Evolutionary conservation across 2,888 invertebrate genomes (phyloP), one percentile per base, ranked within the genome.

Genomic region (Acanthoscelides obtectus): DNA sequence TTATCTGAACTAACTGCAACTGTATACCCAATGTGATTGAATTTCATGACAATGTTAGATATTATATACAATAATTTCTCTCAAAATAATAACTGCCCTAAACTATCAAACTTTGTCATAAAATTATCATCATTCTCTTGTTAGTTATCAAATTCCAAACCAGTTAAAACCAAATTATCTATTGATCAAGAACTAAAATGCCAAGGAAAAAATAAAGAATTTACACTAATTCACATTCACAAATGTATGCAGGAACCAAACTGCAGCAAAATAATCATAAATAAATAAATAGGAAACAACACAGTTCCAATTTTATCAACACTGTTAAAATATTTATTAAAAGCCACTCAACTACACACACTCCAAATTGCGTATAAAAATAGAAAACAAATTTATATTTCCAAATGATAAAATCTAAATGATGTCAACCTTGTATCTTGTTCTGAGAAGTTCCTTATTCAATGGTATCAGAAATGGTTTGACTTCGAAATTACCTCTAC

Each of bases 231-330:
- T 75, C 67, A 75, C 72, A 76, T 71, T 72, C 73, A 72, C 72
- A 72, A 21, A 5, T 21, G 66, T 66, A 66, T 21, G 45, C 45
- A 45, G 45, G 45, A 45, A 69, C 67, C 68, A 66, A 75, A 72
- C 71, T 70, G 73, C 72, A 71, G 73, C 74, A 72, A 75, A 75
- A 73, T 68, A 65, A 64, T 69, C 64, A 70, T 69, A 71, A 74
- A 68, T 45, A 69, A 71, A 75, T 72, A 74, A 71, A 73, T 74
- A 77, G 73, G 75, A 75, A 77, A 75, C n/a, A 22, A 2, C 63
- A 21, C 77, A 81, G 82, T 83, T 83, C 83, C 80, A 78, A 81
- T 83, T 83, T 83, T 83, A 83, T 83, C 83, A 82, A 82, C 81
- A 81, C 80, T 81, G 81, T 80, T 79, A 78, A 45, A 45, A 45